These are phyloP conservation scores for Parotia lawesii DNA, from an alignment of 2,113 vertebrate genomes.

Conservation along the genomic window DNA sequence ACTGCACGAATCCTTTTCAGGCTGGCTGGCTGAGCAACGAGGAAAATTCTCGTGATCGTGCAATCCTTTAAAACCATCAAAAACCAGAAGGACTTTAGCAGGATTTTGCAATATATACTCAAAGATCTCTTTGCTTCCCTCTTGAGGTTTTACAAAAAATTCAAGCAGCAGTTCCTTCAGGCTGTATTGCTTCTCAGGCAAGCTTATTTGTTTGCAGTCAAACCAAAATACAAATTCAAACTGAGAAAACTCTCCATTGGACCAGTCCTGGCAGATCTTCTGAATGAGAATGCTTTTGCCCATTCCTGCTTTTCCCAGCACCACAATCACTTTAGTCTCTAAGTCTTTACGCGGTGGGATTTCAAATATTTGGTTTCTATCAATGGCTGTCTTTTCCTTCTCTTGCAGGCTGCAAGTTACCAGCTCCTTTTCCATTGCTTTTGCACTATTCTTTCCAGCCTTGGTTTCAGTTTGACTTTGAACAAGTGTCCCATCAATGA, in stretches of 20 bases:
- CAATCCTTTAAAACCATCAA: slow-evolving; percentile 88
- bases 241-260: slow-evolving; percentile 73
- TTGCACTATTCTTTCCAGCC: slow-evolving; percentile 71
- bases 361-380: slow-evolving; percentile 73
- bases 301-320: slow-evolving; percentile 83
- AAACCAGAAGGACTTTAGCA: slow-evolving; percentile 81
- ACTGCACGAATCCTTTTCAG: slow-evolving; percentile 49
- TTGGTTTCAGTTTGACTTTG: slow-evolving; percentile 68
- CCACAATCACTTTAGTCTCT: slow-evolving; percentile 69
- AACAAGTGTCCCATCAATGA: slow-evolving; percentile 74
- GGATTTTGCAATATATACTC: slow-evolving; percentile 75
- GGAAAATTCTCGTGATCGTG: slow-evolving; percentile 73
- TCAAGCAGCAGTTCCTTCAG: slow-evolving; percentile 81
- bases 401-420: slow-evolving; percentile 72
- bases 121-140: slow-evolving; percentile 68
- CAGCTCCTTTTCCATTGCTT: slow-evolving; percentile 79
- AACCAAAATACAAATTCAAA: slow-evolving; percentile 87
- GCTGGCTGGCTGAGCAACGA: slow-evolving; percentile 26
- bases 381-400: slow-evolving; percentile 56
- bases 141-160: slow-evolving; percentile 51
- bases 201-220: slow-evolving; percentile 74
- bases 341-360: slow-evolving; percentile 10
- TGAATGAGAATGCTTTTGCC: slow-evolving; percentile 85
- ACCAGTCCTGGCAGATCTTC: slow-evolving; percentile 85
- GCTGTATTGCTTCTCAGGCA: slow-evolving; percentile 53